A percentile compares a stretch with the other conserved stretches of the same genome.
These are phyloP conservation scores for Drosophila tripunctata DNA, from an alignment of 2,888 invertebrate genomes.

Conservation along the genomic window DNA sequence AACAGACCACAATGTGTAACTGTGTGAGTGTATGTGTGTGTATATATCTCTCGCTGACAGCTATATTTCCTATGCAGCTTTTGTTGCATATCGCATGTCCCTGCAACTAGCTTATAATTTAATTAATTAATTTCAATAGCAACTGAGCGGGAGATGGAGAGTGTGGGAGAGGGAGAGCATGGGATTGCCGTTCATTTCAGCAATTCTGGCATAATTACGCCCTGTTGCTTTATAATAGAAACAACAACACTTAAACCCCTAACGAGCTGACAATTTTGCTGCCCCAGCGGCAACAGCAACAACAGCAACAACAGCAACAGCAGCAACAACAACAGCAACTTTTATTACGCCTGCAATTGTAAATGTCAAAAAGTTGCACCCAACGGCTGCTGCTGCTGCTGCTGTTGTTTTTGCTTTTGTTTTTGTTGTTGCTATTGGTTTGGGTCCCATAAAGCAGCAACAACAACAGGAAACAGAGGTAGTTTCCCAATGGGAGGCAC, in stretches of 20 bases:
- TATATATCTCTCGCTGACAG: slow-evolving; percentile 48
- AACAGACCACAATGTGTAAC: slow-evolving; percentile 11
- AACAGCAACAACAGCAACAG: slow-evolving; percentile 5
- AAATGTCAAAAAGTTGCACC: slow-evolving; percentile 60
- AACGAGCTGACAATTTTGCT: slow-evolving; percentile 71
- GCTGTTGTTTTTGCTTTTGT: slow-evolving; percentile 3
- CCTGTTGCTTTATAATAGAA: slow-evolving; percentile 62
- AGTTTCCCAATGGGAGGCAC: slow-evolving; percentile 1
- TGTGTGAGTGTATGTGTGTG: slow-evolving; percentile 1
- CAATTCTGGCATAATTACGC: slow-evolving; percentile 64
- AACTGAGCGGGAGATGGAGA: background rate
- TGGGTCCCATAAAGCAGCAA: slow-evolving; percentile 32
- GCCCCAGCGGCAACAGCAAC: slow-evolving; percentile 18
- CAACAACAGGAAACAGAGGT: slow-evolving; percentile 38
- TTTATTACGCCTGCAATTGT: slow-evolving; percentile 59
- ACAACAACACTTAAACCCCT: slow-evolving; percentile 48
- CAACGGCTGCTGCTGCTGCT: slow-evolving; percentile 37
- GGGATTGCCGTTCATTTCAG: slow-evolving; percentile 7
- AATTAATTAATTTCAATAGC: slow-evolving; percentile 73
- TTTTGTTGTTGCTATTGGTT: slow-evolving; percentile 8
- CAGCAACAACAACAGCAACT: slow-evolving; percentile 24
- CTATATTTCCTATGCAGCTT: slow-evolving; percentile 67
- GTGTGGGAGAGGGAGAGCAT: background rate
- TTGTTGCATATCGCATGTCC: slow-evolving; percentile 49
- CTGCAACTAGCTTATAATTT: slow-evolving; percentile 64